A percentile compares a stretch with the other conserved stretches of the same genome.
Evolutionary conservation across 2,113 vertebrate species (phyloP).

Genomic region (Machaerirhynchus nigripectus): DNA sequence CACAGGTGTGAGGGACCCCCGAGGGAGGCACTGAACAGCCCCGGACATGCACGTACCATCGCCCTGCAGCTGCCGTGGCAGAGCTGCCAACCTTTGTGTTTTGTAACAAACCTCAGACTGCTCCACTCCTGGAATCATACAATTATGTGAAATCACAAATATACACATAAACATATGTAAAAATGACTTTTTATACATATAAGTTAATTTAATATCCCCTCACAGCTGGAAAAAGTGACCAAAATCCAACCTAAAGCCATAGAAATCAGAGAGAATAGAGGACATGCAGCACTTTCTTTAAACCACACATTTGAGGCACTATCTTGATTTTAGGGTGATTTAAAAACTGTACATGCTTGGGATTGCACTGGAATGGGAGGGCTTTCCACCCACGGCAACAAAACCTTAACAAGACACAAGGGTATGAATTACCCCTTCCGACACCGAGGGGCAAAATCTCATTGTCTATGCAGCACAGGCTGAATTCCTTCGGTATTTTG

Average conservation of each 20-base stretch:
- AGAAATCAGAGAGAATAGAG: background rate
- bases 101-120: background rate
- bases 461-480: background rate
- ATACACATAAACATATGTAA: background rate
- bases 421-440: background rate
- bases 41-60: background rate
- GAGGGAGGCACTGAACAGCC: background rate
- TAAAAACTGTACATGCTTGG: background rate
- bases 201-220: background rate
- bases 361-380: background rate
- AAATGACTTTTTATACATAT: background rate
- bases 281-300: background rate
- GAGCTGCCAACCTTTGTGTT: slow-evolving; percentile 27
- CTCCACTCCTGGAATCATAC: background rate
- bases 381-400: background rate
- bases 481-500: slow-evolving; percentile 51
- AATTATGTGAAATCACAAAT: background rate
- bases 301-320: background rate
- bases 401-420: background rate
- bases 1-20: background rate
- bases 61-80: background rate
- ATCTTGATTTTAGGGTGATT: background rate
- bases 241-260: background rate
- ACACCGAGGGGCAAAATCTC: background rate
- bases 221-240: background rate